Base-by-base conservation (phyloP, 1,140 invertebrate genomes). In the Limonius californicus region DNA sequence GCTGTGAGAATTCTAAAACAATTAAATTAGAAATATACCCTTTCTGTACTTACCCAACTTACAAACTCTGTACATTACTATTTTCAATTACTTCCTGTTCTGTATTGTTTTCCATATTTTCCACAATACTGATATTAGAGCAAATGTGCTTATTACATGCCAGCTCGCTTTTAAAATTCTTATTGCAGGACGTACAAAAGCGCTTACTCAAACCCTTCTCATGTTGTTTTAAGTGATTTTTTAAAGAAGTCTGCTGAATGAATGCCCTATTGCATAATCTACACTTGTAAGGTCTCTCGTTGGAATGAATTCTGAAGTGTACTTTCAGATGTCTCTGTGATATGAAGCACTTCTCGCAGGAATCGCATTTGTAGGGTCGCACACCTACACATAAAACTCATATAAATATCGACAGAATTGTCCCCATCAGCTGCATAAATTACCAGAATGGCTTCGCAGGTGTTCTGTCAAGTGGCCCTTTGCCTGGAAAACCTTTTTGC, bases 381-480 rank as follows among this genome's bases (percentile, higher is more conserved):
- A 45, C 30, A 6, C 8, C 67, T 68, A 54, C 15, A 50, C 19
- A 15, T 30, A 39, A 39, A 21, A 39, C 53, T 21, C 9, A 35
- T n/a, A n/a, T n/a, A n/a, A n/a, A n/a, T n/a, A n/a, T n/a, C n/a
- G n/a, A n/a, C n/a, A n/a, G n/a, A n/a, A n/a, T n/a, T n/a, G n/a
- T n/a, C n/a, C n/a, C n/a, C n/a, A n/a, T n/a, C n/a, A n/a, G n/a
- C n/a, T n/a, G n/a, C n/a, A n/a, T 8, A 15, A 47, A 45, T 59
- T 59, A 68, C 67, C 58, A 11, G 39, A 55, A 57, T 68, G 67
- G 59, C 53, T 30, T 6, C 15, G 16, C 23, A 68, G 27, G 58
- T 68, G 67, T 43, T 68, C 64, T 8, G 63, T 30, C 11, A 68
- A 62, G 45, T 66, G 61, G 3, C 57, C 57, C 16, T 32, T 63